phyloP scores from a whole-genome alignment of 2,113 vertebrate species.

The Mesocricetus auratus region DNA sequence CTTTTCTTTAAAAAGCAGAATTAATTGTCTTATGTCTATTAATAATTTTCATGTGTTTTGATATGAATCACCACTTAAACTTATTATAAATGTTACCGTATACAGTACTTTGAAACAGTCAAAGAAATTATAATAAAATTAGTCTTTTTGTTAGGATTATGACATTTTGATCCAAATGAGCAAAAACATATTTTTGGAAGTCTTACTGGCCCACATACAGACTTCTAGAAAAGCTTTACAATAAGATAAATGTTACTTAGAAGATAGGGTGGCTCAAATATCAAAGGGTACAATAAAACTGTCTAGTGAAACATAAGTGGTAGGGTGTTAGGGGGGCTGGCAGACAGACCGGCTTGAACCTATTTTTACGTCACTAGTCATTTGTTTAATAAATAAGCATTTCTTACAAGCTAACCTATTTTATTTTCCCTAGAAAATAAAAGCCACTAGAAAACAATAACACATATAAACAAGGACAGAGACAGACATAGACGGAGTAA shows the following conservation, averaged over 20 bases:
- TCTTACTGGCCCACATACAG: neutral
- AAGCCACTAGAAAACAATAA: neutral
- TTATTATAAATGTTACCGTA: neutral
- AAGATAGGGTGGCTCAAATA: neutral
- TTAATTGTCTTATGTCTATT: conserved; percentile 6
- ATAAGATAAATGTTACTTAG: neutral
- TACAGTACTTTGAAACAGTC: conserved; percentile 21
- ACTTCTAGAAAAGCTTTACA: neutral
- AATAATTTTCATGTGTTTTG: neutral
- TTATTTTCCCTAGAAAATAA: neutral
- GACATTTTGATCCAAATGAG: neutral
- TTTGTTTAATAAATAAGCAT: conserved; percentile 13
- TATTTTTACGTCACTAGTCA: conserved; percentile 9
- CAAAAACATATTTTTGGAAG: neutral
- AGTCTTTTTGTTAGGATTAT: neutral
- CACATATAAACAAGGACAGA: neutral
- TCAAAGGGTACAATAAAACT: neutral
- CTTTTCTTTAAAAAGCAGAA: conserved; percentile 39
- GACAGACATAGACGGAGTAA: neutral
- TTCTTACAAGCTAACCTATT: conserved; percentile 7
- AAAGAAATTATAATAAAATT: conserved; percentile 41
- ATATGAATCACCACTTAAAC: neutral
- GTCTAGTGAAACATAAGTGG: neutral
- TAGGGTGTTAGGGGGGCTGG: too few relatives aligned
- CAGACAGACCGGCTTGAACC: neutral